Percentiles rank a stretch among this genome's conserved stretches.
Conservation (phyloP, 2,113 vertebrate genomes). For the Anguilla japonica region DNA sequence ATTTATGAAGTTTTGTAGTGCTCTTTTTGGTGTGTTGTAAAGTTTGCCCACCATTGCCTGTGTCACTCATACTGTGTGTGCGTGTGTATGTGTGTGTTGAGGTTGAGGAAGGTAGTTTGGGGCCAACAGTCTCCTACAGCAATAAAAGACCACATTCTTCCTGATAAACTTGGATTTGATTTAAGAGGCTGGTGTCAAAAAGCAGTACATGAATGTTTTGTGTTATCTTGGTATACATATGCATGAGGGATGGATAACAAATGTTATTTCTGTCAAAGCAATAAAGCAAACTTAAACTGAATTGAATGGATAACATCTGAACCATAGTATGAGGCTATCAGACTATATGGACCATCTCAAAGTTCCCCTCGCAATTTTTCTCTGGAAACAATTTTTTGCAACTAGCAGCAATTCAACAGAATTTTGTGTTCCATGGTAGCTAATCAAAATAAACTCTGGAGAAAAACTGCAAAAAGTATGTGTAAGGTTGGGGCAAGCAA, state of each 20-base stretch:
- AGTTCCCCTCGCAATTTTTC: no score
- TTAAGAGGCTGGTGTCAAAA: no score
- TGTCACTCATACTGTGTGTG: neutral
- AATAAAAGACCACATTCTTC: neutral
- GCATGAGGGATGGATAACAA: neutral
- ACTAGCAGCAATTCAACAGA: neutral
- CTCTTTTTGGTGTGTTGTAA: neutral
- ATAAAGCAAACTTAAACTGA: no score
- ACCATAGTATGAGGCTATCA: neutral
- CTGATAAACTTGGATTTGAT: no score
- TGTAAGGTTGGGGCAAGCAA: neutral
- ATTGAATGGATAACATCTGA: neutral
- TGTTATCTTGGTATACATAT: neutral
- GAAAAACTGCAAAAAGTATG: neutral
- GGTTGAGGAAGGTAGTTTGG: constrained; percentile 12
- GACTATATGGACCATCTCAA: neutral
- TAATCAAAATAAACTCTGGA: neutral
- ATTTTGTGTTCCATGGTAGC: neutral
- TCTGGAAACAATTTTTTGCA: neutral
- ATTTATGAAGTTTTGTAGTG: neutral
- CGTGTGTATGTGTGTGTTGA: neutral
- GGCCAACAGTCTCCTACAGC: neutral
- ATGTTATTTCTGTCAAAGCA: no score
- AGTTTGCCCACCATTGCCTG: neutral
- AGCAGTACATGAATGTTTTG: no score